phyloP scores from a whole-genome alignment of 2,797 vertebrate species.

The Todus mexicanus region DNA sequence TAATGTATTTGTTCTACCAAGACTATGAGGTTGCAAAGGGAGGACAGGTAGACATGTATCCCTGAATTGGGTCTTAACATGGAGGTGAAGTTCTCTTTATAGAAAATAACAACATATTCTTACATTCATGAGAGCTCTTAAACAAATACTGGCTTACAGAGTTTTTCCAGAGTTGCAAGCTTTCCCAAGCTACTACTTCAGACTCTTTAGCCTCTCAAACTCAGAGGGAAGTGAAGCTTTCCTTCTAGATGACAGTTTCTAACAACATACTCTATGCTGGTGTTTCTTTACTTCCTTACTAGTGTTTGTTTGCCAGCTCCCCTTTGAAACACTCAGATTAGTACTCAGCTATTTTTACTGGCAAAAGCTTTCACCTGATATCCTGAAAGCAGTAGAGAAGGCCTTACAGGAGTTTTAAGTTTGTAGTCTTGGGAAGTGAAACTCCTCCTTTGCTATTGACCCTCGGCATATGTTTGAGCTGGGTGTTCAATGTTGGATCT shows the following conservation, averaged over 20 bases:
- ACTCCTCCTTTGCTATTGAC: neutral
- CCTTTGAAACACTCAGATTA: neutral
- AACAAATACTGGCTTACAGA: neutral
- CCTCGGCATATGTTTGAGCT: neutral
- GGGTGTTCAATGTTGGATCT: neutral
- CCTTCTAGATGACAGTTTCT: neutral
- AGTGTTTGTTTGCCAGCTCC: neutral
- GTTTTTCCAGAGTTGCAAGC: neutral
- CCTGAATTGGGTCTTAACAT: neutral
- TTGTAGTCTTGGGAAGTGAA: neutral
- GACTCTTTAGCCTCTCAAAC: neutral
- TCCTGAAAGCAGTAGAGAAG: neutral
- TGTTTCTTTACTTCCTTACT: neutral
- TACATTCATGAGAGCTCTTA: neutral
- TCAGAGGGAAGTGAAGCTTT: neutral
- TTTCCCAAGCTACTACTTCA: neutral
- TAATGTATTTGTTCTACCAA: neutral
- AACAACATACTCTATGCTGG: neutral
- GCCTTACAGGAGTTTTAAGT: neutral
- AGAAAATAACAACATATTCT: neutral
- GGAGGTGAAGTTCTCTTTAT: neutral
- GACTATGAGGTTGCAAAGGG: fast-evolving
- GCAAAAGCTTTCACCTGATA: neutral
- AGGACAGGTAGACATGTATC: neutral
- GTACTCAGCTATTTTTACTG: neutral